Percentiles rank a stretch among this genome's conserved stretches.
Evolutionary conservation across 2,113 vertebrate species (phyloP).

Genomic region (Hassar affinis): DNA sequence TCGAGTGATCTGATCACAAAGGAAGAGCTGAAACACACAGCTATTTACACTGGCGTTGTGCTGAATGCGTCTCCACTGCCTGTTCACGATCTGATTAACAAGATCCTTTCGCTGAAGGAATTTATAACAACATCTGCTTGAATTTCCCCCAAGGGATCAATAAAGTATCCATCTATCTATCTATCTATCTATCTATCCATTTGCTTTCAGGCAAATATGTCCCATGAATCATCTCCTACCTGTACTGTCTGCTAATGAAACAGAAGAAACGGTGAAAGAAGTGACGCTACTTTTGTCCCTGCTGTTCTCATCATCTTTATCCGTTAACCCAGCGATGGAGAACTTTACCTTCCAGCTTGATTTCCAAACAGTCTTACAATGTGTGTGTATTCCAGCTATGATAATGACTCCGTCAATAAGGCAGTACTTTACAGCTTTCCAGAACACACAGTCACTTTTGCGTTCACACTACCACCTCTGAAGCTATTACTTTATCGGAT

Average conservation of each 20-base stretch:
- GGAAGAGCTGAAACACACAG: neutral
- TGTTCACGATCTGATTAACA: neutral
- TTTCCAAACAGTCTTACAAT: neutral
- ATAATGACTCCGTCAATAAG: neutral
- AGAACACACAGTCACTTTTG: neutral
- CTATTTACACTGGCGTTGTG: neutral
- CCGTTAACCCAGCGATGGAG: neutral
- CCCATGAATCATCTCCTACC: too few species aligned
- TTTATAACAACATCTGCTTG: too few species aligned
- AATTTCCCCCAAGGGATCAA: too few species aligned
- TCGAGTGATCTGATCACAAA: neutral
- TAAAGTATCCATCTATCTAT: too few species aligned
- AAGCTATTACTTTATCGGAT: neutral
- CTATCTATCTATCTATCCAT: too few species aligned
- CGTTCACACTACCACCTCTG: neutral
- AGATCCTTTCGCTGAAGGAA: neutral
- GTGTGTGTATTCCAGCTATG: neutral
- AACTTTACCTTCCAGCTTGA: neutral
- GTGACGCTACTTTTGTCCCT: neutral
- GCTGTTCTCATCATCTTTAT: neutral
- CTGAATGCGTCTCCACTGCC: neutral
- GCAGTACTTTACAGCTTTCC: neutral
- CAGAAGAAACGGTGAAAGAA: too few species aligned
- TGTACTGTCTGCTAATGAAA: too few species aligned
- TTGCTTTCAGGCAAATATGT: too few species aligned